These are phyloP conservation scores for Chrysopilus asiliformis DNA, from an alignment of 2,888 invertebrate genomes.

Conservation along the genomic window DNA sequence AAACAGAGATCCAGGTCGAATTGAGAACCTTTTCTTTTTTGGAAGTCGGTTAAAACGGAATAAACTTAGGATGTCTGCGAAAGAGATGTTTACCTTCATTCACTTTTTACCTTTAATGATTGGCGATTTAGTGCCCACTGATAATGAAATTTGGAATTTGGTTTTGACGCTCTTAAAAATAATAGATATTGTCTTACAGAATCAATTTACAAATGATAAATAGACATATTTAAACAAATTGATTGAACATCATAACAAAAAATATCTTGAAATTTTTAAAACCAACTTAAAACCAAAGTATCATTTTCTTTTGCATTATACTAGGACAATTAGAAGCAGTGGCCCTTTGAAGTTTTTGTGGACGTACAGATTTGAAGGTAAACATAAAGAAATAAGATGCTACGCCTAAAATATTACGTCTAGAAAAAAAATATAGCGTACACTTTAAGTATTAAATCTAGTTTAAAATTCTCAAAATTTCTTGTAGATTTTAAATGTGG, in stretches of 20 bases:
- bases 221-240: conserved; percentile 11
- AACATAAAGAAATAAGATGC: conserved; percentile 16
- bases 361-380: conserved; percentile 16
- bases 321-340: conserved; percentile 12
- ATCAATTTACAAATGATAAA: conserved; percentile 6
- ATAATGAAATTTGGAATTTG: conserved; percentile 17
- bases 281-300: conserved; percentile 17
- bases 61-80: conserved; percentile 15
- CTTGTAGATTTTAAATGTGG: too few relatives aligned
- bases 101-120: conserved; percentile 17
- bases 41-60: too few relatives aligned
- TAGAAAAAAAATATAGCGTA: conserved; percentile 19
- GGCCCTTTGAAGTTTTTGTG: conserved; percentile 14
- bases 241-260: conserved; percentile 9
- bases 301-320: conserved; percentile 17
- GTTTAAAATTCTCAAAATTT: too few relatives aligned
- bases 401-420: conserved; percentile 18
- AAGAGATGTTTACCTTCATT: conserved; percentile 18
- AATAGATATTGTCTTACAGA: conserved; percentile 15
- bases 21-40: too few relatives aligned
- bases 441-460: too few relatives aligned
- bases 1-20: too few relatives aligned
- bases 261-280: conserved; percentile 14
- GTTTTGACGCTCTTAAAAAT: conserved; percentile 17
- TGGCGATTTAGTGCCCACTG: conserved; percentile 17